A percentile compares a stretch with the other conserved stretches of the same genome.
These are phyloP conservation scores for Nasonia longicornis DNA, from an alignment of 1,140 invertebrate genomes.

Conservation along the genomic window DNA sequence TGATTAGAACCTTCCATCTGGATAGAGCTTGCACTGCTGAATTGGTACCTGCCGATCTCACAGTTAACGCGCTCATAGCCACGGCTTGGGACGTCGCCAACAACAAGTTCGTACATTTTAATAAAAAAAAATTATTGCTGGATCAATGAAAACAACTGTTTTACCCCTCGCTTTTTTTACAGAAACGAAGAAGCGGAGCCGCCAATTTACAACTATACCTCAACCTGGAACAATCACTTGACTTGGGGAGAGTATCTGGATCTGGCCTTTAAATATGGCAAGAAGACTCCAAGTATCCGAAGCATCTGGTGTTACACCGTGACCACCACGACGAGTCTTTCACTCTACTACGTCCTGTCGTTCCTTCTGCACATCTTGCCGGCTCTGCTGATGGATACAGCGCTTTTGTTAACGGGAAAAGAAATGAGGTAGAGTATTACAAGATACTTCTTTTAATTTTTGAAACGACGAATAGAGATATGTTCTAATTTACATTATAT, in stretches of 20 bases:
- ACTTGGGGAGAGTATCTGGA: slow-evolving; percentile 68
- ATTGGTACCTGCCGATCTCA: slow-evolving; percentile 81
- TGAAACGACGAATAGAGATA: no score
- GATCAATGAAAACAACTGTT: slow-evolving; percentile 9
- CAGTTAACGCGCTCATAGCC: slow-evolving; percentile 77
- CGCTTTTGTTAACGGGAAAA: slow-evolving; percentile 68
- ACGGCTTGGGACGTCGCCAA: slow-evolving; percentile 75
- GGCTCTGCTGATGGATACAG: slow-evolving; percentile 71
- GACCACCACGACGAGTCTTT: slow-evolving; percentile 60
- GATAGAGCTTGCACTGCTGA: slow-evolving; percentile 72
- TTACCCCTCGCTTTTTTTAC: slow-evolving; percentile 24
- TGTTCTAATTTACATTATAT: not conserved
- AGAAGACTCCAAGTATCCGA: slow-evolving; percentile 61
- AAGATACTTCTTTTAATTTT: slow-evolving; percentile 2
- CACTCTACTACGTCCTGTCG: slow-evolving; percentile 67
- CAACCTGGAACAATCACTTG: slow-evolving; percentile 62
- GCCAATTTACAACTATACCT: slow-evolving; percentile 68
- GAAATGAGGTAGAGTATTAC: slow-evolving; percentile 68
- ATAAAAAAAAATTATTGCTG: not conserved
- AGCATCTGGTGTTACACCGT: slow-evolving; percentile 72
- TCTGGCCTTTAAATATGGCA: slow-evolving; percentile 64
- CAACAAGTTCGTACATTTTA: slow-evolving; percentile 56
- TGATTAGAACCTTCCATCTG: slow-evolving; percentile 73
- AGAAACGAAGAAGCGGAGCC: slow-evolving; percentile 62
- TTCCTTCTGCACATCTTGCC: slow-evolving; percentile 74